Percentiles rank a stretch among this genome's conserved stretches.
phyloP scores from a whole-genome alignment of 2,888 invertebrate species.

The Machimus atricapillus region DNA sequence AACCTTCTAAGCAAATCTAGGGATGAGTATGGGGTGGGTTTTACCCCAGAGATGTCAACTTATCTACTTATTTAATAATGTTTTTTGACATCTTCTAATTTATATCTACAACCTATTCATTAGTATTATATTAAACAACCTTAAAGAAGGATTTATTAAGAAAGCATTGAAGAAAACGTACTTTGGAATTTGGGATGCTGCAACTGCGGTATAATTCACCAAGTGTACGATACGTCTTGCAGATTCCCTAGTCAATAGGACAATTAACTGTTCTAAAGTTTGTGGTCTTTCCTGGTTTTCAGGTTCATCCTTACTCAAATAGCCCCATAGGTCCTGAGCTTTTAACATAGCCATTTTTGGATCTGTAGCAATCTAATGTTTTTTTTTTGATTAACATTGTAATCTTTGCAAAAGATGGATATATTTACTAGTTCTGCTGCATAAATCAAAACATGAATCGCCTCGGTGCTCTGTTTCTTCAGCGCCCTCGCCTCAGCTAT shows the following conservation, averaged over 20 bases:
- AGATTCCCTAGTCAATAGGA: conserved; percentile 78
- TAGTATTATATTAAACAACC: background rate
- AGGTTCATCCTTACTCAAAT: conserved; percentile 78
- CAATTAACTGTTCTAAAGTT: conserved; percentile 78
- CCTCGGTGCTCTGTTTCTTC: conserved; percentile 77
- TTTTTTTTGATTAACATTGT: background rate
- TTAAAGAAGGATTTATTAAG: background rate
- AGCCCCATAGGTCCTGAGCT: conserved; percentile 74
- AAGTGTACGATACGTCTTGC: conserved; percentile 80
- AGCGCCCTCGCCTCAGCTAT: conserved; percentile 81
- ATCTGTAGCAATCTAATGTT: conserved; percentile 75
- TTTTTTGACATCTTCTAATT: too few relatives aligned
- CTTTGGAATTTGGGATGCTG: conserved; percentile 69
- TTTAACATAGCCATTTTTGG: conserved; percentile 78
- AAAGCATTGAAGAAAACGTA: conserved; percentile 50
- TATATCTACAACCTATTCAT: too few relatives aligned
- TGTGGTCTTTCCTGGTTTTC: conserved; percentile 84
- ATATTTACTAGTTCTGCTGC: conserved; percentile 78
- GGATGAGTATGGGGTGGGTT: too few relatives aligned
- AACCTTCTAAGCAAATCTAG: too few relatives aligned
- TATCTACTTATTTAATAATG: too few relatives aligned
- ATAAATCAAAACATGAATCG: conserved; percentile 78
- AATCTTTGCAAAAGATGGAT: background rate
- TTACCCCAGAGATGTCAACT: too few relatives aligned
- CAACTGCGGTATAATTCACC: conserved; percentile 72